Evolutionary conservation across 2,113 vertebrate species (phyloP).

Genomic region (Vulpes vulpes): DNA sequence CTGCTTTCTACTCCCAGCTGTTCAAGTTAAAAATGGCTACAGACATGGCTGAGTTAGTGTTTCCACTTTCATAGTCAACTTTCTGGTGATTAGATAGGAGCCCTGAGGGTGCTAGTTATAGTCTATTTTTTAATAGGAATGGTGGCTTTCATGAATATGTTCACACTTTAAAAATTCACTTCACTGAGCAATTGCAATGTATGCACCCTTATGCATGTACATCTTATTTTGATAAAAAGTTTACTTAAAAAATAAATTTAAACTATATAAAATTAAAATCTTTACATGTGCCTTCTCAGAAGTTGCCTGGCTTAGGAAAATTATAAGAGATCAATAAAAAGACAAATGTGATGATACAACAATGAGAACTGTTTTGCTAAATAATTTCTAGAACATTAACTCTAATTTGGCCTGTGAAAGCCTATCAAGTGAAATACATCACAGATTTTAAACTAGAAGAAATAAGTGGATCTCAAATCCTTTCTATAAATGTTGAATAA

Average conservation of each 20-base stretch:
- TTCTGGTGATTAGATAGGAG: not conserved
- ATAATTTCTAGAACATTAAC: not conserved
- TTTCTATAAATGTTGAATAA: slow-evolving; percentile 5
- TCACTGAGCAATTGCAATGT: not conserved
- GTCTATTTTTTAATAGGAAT: not conserved
- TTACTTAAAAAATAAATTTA: not conserved
- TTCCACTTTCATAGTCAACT: not conserved
- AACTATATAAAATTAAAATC: not conserved
- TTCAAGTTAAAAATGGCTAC: slow-evolving; percentile 36
- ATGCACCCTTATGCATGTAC: not conserved
- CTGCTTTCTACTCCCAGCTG: not conserved
- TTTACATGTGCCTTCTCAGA: not conserved
- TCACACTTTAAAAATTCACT: not conserved
- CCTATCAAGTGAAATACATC: not conserved
- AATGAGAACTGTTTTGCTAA: not conserved
- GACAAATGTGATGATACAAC: not conserved
- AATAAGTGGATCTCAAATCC: not conserved
- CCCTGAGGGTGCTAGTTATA: not conserved
- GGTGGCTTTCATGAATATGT: not conserved
- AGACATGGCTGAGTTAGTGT: not conserved
- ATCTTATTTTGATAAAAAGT: not conserved
- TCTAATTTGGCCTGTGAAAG: not conserved
- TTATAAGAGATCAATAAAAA: not conserved
- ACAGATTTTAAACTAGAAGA: not conserved
- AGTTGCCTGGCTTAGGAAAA: not conserved